Conservation (phyloP, 2,113 vertebrate species). For the Pygoscelis adeliae region DNA sequence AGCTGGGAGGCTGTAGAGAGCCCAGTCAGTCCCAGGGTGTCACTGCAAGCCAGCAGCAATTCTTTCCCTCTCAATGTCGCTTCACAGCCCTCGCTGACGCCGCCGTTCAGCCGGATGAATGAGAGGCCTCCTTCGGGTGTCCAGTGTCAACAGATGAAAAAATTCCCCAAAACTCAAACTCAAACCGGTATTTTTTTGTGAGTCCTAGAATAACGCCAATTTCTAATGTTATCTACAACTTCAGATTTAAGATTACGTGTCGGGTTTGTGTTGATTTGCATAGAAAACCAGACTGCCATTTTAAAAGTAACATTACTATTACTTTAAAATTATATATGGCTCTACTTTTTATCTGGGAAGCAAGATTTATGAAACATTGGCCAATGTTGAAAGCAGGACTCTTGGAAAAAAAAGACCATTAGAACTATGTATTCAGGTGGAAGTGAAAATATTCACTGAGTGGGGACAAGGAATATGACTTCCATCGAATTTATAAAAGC, state of each 20-base stretch:
- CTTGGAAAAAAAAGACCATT: too few relatives aligned
- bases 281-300: background rate
- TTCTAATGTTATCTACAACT: background rate
- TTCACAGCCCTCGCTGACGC: background rate
- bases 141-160: background rate
- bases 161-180: background rate
- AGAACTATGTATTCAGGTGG: background rate
- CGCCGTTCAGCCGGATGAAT: accelerated
- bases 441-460: background rate
- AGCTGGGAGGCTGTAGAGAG: background rate
- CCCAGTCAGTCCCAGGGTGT: background rate
- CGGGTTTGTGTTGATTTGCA: background rate
- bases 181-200: background rate
- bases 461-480: background rate
- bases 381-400: background rate
- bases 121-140: background rate
- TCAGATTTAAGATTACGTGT: background rate
- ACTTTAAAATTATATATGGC: background rate
- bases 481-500: background rate
- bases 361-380: background rate
- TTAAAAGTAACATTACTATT: background rate
- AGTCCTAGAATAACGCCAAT: background rate
- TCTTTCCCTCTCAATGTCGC: background rate
- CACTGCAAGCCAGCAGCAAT: background rate
- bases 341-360: background rate